Base-by-base conservation (phyloP, 2,113 vertebrate species). In the Nothoprocta perdicaria region DNA sequence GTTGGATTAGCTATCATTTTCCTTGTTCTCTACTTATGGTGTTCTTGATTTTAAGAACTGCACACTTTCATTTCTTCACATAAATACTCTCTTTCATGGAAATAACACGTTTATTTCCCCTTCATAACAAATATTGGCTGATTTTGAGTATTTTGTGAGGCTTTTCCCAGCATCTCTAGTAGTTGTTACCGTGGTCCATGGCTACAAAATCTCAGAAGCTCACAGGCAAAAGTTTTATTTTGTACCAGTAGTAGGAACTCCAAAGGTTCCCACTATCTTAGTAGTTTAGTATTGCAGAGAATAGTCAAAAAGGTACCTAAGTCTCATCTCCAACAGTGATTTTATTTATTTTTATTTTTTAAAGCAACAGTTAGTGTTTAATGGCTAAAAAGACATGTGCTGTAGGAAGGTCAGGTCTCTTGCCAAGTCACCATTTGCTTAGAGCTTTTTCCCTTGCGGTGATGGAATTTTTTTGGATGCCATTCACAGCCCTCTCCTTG, bases 21-120 rank as follows among this genome's bases (percentile, higher is more conserved):
- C 55, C 19, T n/a, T 63, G 1, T 53, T 57, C 7, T 6, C 0
- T 45, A 12, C 48, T 78, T 68, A 5, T 6, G 29, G 0, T 55
- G 31, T 57, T 87, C 17, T 81, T 90, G 3, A 55, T 72, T 71
- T 60, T n/a, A 50, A 35, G 26, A 78, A 31, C 26, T 53, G 9
- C 17, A 65, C 3, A 5, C 19, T 40, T 40, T 83, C 33, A 4
- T 85, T 82, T 73, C 29, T 82, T 0, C 1, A 61, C 45, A 19
- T 45, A 13, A 50, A 72, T n/a, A n/a, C n/a, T n/a, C n/a, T n/a
- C n/a, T n/a, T n/a, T n/a, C n/a, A n/a, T n/a, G n/a, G n/a, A n/a
- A n/a, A n/a, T n/a, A n/a, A n/a, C n/a, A n/a, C n/a, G n/a, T n/a
- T 38, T 82, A 45, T 89, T 89, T 91, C 9, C 11, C 14, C 26